Percentiles rank a stretch among this genome's conserved stretches.
These are phyloP conservation scores for Protobothrops mucrosquamatus DNA, from an alignment of 2,113 vertebrate species.

Conservation along the genomic window DNA sequence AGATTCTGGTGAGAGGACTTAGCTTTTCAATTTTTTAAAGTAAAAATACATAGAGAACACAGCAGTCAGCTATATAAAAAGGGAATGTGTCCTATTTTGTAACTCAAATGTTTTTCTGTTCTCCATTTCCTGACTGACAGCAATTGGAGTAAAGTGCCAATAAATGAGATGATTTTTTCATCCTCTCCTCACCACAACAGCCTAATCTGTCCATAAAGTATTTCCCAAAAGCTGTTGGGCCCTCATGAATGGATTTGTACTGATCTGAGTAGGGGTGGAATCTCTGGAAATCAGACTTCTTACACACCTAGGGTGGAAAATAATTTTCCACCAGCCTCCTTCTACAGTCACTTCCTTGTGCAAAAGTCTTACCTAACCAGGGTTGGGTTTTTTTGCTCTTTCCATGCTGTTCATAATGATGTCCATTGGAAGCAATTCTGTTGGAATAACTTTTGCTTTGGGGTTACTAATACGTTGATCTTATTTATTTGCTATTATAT, in stretches of 20 bases:
- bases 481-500: not conserved
- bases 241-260: not conserved
- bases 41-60: not conserved
- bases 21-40: not conserved
- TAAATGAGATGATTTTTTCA: not conserved
- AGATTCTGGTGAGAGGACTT: not conserved
- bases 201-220: not conserved
- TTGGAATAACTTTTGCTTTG: not conserved
- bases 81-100: not conserved
- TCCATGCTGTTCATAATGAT: not conserved
- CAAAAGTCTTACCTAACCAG: not conserved
- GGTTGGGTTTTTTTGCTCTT: not conserved
- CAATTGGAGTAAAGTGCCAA: not conserved
- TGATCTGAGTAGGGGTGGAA: not conserved
- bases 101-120: not conserved
- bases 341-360: not conserved
- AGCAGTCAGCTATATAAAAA: not conserved
- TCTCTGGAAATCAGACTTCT: not conserved
- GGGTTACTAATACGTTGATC: not conserved
- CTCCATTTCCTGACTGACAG: not conserved
- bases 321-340: not conserved
- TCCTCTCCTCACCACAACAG: not conserved
- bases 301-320: not conserved
- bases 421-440: not conserved
- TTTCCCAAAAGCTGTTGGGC: not conserved